Percentiles rank a stretch among this genome's conserved stretches.
Evolutionary conservation across 2,113 vertebrate species (phyloP).

Genomic region (Sphaerodactylus townsendi): DNA sequence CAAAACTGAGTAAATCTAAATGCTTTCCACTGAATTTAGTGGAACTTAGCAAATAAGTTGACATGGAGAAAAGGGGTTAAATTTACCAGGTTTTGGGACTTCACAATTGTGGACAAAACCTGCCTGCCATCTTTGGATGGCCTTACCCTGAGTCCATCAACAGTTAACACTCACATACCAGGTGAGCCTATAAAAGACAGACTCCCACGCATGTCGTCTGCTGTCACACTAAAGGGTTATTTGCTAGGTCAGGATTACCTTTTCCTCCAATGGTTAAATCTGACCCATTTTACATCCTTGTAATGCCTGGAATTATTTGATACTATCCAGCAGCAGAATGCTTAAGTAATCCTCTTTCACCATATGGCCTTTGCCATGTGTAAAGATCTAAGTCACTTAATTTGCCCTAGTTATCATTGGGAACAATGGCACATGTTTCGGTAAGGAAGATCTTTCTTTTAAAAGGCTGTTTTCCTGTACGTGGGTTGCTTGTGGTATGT

Average conservation of each 20-base stretch:
- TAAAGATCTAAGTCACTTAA: slow-evolving; percentile 8
- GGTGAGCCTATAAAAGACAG: neutral
- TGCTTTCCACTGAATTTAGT: neutral
- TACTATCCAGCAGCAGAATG: neutral
- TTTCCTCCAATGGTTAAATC: neutral
- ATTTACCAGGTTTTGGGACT: too few species aligned
- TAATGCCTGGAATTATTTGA: neutral
- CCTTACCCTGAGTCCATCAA: too few species aligned
- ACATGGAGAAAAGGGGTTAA: too few species aligned
- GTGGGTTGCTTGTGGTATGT: neutral
- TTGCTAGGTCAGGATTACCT: neutral
- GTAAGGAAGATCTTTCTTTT: neutral
- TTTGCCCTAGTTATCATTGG: slow-evolving; percentile 3
- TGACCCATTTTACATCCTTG: slow-evolving; percentile 1
- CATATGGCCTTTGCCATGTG: neutral
- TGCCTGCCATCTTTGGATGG: too few species aligned
- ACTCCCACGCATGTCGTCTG: too few species aligned
- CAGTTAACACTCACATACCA: neutral
- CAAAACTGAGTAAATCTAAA: neutral
- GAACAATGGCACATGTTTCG: neutral
- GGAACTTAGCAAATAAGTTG: too few species aligned
- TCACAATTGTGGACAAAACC: too few species aligned
- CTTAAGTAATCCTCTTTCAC: neutral
- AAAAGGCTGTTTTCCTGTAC: neutral
- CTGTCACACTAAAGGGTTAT: neutral